Percentiles rank a stretch among this genome's conserved stretches.
phyloP scores from a whole-genome alignment of 2,113 vertebrate species.

The Marmota monax region DNA sequence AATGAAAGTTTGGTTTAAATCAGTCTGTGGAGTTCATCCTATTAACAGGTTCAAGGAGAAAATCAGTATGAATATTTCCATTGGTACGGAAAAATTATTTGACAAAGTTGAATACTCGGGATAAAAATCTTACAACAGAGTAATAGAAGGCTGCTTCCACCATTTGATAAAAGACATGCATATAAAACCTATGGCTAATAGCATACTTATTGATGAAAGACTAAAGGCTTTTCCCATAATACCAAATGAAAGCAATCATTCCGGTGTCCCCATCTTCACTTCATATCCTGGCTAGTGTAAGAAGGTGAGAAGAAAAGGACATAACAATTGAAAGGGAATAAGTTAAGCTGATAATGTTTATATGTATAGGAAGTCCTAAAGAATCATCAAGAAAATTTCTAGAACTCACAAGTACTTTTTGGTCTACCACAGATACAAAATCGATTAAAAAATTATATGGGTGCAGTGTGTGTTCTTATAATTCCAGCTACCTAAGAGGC shows the following conservation, averaged over 20 bases:
- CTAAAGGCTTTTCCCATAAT: background rate
- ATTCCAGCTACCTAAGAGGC: background rate
- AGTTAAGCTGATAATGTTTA: background rate
- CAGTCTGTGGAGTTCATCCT: background rate
- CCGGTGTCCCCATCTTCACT: background rate
- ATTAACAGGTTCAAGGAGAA: conserved; percentile 21
- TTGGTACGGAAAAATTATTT: background rate
- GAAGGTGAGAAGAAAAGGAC: background rate
- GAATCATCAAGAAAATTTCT: conserved; percentile 38
- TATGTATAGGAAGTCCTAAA: background rate
- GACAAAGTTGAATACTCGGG: background rate
- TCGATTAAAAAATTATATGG: background rate
- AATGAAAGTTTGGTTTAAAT: conserved; percentile 33
- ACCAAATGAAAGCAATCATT: conserved; percentile 12
- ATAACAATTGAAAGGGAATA: background rate
- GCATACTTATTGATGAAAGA: background rate
- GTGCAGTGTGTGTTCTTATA: background rate
- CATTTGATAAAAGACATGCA: conserved; percentile 2
- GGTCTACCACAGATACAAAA: background rate
- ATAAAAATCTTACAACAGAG: conserved; percentile 42
- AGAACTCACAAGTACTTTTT: background rate
- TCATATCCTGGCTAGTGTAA: background rate
- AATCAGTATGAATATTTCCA: background rate
- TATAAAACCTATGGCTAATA: background rate
- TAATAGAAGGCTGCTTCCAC: conserved; percentile 6